Percentiles rank a stretch among this genome's conserved stretches.
These are phyloP conservation scores for Wiebesia pumilae DNA, from an alignment of 1,140 invertebrate species.

Conservation along the genomic window DNA sequence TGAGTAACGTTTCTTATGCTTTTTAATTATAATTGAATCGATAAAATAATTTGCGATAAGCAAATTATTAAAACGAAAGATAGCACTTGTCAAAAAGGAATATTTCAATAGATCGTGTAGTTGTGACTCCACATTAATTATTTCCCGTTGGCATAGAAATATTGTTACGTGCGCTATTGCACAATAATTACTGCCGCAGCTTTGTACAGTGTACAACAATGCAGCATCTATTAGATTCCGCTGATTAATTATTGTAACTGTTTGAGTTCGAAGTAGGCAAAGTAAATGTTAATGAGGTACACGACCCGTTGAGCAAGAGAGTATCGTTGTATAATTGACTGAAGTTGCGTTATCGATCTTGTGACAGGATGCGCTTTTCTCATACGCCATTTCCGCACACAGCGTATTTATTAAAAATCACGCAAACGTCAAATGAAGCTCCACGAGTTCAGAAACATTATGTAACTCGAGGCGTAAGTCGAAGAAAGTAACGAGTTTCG, in stretches of 20 bases:
- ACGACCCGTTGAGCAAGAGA: not conserved
- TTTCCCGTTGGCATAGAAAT: not conserved
- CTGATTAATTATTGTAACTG: not conserved
- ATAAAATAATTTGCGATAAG: not conserved
- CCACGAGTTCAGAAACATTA: not conserved
- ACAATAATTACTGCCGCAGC: not conserved
- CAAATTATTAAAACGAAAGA: not conserved
- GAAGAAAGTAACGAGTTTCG: not conserved
- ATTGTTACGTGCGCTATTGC: not conserved
- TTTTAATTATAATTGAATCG: not conserved
- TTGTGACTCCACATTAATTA: not conserved
- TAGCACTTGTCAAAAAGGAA: not conserved
- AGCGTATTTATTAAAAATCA: not conserved
- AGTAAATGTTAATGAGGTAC: not conserved
- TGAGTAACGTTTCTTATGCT: not conserved
- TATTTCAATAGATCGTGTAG: too few species aligned
- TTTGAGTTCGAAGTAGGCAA: not conserved
- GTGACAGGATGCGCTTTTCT: not conserved
- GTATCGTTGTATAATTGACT: not conserved
- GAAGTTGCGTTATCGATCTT: not conserved
- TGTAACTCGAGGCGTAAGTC: not conserved
- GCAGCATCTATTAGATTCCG: too few species aligned
- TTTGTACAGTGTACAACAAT: not conserved
- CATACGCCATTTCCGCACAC: not conserved
- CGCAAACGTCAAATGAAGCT: not conserved